phyloP scores from a whole-genome alignment of 2,113 vertebrate species.

The Leptobrachium ailaonicum region DNA sequence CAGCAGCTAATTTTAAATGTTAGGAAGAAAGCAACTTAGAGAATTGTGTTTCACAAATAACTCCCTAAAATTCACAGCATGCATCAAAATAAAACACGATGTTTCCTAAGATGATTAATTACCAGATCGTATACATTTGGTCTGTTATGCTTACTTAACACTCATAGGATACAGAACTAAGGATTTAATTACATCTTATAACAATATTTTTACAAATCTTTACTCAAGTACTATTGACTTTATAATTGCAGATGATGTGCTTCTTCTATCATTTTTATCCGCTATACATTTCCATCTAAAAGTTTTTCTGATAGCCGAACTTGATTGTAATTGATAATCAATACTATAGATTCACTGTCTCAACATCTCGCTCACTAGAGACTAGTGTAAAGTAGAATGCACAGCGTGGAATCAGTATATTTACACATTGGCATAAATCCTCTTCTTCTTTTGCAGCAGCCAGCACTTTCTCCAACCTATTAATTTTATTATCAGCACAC shows the following conservation, averaged over 20 bases:
- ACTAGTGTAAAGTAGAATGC: slow-evolving; percentile 58
- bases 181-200: slow-evolving; percentile 28
- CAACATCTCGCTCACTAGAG: slow-evolving; percentile 60
- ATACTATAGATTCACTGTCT: slow-evolving; percentile 68
- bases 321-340: slow-evolving; percentile 75
- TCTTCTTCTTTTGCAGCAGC: slow-evolving; percentile 68
- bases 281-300: slow-evolving; percentile 67
- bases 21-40: too few relatives aligned
- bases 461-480: slow-evolving; percentile 82
- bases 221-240: slow-evolving; percentile 33
- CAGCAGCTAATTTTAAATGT: too few relatives aligned
- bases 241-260: slow-evolving; percentile 10
- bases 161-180: not conserved
- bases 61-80: too few relatives aligned
- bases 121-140: too few relatives aligned
- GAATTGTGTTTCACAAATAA: too few relatives aligned
- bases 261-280: slow-evolving; percentile 51
- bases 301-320: slow-evolving; percentile 66
- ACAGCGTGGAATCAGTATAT: slow-evolving; percentile 73
- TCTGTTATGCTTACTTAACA: not conserved
- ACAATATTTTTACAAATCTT: slow-evolving; percentile 31
- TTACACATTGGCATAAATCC: slow-evolving; percentile 78
- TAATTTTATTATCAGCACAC: slow-evolving; percentile 86
- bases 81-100: too few relatives aligned
- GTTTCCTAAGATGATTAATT: too few relatives aligned